Evolutionary conservation across 2,797 vertebrate genomes (phyloP).

Genomic region (Phataginus tetradactyla): DNA sequence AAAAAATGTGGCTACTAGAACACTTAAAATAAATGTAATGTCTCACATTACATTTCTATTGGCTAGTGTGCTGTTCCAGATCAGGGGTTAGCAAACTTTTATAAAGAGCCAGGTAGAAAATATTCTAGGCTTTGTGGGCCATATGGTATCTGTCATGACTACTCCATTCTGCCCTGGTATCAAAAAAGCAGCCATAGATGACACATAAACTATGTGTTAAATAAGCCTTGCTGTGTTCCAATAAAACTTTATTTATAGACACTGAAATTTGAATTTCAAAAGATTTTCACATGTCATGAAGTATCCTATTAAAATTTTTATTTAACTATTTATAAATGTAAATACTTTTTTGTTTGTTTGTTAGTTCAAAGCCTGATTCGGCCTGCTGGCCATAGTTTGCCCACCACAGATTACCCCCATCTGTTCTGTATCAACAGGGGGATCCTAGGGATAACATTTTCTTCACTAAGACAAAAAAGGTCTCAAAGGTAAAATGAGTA

Average conservation of each 20-base stretch:
- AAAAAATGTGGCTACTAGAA: background rate
- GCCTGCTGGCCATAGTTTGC: background rate
- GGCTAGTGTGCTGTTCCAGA: background rate
- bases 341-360: background rate
- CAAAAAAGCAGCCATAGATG: background rate
- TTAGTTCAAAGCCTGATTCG: background rate
- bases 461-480: background rate
- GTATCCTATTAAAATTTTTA: background rate
- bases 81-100: background rate
- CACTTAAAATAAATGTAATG: background rate
- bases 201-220: background rate
- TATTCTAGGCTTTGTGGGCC: background rate
- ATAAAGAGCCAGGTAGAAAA: background rate
- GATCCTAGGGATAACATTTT: background rate
- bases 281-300: background rate
- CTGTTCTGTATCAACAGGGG: background rate
- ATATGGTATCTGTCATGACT: background rate
- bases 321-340: background rate
- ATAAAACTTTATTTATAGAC: constrained; percentile 41
- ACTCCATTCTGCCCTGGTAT: background rate
- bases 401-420: background rate
- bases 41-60: background rate
- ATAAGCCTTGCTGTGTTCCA: background rate
- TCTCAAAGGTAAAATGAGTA: background rate
- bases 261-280: constrained; percentile 32